A percentile compares a stretch with the other conserved stretches of the same genome.
Conservation (phyloP, 2,113 vertebrate species). For the Tetrao urogallus region DNA sequence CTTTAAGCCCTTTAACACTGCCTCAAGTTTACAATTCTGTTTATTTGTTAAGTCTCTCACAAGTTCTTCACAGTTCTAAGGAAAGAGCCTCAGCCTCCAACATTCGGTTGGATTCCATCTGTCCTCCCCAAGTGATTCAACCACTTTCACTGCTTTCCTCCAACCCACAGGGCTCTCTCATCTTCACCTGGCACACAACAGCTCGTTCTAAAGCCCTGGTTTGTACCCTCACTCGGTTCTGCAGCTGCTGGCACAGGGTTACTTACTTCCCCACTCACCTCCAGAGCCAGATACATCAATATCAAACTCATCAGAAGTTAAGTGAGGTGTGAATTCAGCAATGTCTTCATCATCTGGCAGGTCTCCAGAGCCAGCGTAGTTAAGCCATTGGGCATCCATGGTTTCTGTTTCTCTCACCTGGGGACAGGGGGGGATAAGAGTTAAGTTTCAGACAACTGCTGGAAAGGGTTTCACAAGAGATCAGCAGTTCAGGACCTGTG, state of each 20-base stretch:
- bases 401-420: conserved; percentile 82
- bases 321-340: not conserved
- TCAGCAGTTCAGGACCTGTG: not conserved
- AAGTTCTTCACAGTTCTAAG: not conserved
- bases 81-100: not conserved
- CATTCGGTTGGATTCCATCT: not conserved
- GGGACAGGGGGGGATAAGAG: not conserved
- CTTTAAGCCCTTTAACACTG: conserved; percentile 16
- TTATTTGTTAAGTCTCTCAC: not conserved
- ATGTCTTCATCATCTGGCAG: conserved; percentile 79
- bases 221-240: not conserved
- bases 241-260: not conserved
- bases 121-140: not conserved
- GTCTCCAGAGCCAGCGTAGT: conserved; percentile 69
- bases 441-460: not conserved
- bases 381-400: conserved; percentile 71
- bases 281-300: conserved; percentile 88
- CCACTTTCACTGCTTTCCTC: conserved; percentile 7
- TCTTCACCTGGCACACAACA: not conserved
- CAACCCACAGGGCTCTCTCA: not conserved
- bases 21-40: not conserved
- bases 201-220: not conserved
- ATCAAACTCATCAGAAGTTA: conserved; percentile 37
- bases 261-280: conserved; percentile 63
- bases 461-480: not conserved